Conservation (phyloP, 2,797 vertebrate genomes). For the Telmatherina bonti region DNA sequence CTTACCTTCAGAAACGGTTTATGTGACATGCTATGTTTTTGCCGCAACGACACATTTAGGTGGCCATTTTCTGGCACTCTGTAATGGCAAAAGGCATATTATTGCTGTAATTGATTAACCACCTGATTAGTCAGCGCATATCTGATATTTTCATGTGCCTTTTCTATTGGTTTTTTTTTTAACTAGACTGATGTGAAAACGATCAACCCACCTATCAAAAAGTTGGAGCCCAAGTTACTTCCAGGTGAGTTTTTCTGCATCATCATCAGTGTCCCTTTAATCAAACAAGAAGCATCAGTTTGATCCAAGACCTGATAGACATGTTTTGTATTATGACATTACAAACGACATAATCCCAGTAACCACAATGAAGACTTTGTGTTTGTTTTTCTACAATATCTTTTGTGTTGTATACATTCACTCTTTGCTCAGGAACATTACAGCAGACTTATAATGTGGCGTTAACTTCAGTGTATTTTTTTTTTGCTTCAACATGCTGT, state of each 20-base stretch:
- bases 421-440: background rate
- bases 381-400: background rate
- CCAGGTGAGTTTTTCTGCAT: constrained; percentile 84
- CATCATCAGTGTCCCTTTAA: background rate
- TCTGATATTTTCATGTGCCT: constrained; percentile 13
- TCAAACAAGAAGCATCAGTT: background rate
- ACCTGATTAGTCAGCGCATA: background rate
- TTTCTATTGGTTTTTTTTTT: constrained; percentile 22
- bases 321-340: background rate
- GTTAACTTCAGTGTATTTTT: background rate
- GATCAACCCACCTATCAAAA: constrained; percentile 90
- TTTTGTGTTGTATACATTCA: background rate
- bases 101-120: constrained; percentile 25
- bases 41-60: background rate
- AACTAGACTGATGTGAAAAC: constrained; percentile 86
- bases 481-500: background rate
- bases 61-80: background rate
- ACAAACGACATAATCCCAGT: background rate
- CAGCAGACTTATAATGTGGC: background rate
- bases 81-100: background rate
- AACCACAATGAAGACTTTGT: background rate
- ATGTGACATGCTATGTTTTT: background rate
- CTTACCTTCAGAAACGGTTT: background rate
- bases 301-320: background rate
- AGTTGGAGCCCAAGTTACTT: constrained; percentile 91